These are phyloP conservation scores for Seira musarum DNA, from an alignment of 2,888 invertebrate genomes.

Conservation along the genomic window DNA sequence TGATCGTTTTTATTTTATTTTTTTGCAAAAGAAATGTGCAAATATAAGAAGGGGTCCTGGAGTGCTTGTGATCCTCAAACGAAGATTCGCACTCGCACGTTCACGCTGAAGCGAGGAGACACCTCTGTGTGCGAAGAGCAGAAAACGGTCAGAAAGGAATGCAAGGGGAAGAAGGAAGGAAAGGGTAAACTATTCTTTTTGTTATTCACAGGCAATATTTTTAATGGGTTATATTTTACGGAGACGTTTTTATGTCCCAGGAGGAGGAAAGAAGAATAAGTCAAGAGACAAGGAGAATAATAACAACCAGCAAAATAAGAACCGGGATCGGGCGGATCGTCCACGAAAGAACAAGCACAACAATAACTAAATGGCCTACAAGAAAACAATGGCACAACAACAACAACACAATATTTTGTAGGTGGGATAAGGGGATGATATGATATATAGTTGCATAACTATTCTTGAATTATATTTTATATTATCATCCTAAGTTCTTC, in stretches of 20 bases:
- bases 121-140: conserved; percentile 71
- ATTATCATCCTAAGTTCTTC: too few relatives aligned
- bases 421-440: too few relatives aligned
- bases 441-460: too few relatives aligned
- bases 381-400: too few relatives aligned
- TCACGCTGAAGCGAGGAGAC: conserved; percentile 90
- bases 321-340: conserved; percentile 61
- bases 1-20: background rate
- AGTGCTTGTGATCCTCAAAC: conserved; percentile 89
- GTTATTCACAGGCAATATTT: background rate
- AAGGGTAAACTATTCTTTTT: conserved; percentile 3
- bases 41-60: conserved; percentile 91
- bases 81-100: conserved; percentile 85
- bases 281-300: conserved; percentile 41
- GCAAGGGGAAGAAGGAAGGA: conserved; percentile 62
- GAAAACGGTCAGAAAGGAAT: conserved; percentile 65
- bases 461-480: too few relatives aligned
- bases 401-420: too few relatives aligned
- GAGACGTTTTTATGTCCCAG: too few relatives aligned
- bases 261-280: conserved; percentile 40
- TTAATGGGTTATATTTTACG: too few relatives aligned
- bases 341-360: conserved; percentile 63
- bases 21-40: conserved; percentile 76
- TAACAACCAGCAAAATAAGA: conserved; percentile 58
- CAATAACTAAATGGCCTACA: conserved; percentile 37